Percentiles rank a stretch among this genome's conserved stretches.
Conservation (phyloP, 1,140 invertebrate genomes). For the Conopomorpha cramerella region DNA sequence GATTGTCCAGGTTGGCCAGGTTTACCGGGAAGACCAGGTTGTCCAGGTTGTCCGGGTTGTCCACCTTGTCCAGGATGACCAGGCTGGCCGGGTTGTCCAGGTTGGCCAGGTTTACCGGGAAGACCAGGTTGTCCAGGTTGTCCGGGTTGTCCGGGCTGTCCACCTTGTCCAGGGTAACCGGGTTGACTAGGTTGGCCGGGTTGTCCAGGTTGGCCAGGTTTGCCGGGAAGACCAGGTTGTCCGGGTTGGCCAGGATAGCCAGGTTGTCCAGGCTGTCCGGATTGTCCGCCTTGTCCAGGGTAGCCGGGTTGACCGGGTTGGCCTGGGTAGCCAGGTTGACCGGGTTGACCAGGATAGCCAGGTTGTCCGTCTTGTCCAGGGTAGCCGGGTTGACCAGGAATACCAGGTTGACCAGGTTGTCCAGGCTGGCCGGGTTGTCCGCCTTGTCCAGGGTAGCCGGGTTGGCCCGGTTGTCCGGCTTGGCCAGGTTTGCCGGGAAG, state of each 20-base stretch:
- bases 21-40: constrained; percentile 10
- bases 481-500: too few relatives aligned
- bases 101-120: constrained; percentile 7
- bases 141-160: constrained; percentile 2
- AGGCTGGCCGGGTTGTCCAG: constrained; percentile 7
- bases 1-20: constrained; percentile 8
- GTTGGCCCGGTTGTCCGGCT: constrained; percentile 5
- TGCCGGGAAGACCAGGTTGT: constrained; percentile 5
- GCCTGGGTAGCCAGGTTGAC: constrained; percentile 7
- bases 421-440: constrained; percentile 9
- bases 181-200: constrained; percentile 10
- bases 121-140: constrained; percentile 5
- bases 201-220: constrained; percentile 9
- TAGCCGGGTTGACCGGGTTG: constrained; percentile 6
- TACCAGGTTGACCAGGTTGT: constrained; percentile 9
- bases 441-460: constrained; percentile 7
- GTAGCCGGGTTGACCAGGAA: constrained; percentile 1
- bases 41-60: constrained; percentile 7
- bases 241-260: constrained; percentile 8
- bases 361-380: constrained; percentile 7
- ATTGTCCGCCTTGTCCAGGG: constrained; percentile 7
- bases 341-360: constrained; percentile 7
- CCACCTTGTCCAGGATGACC: constrained; percentile 7
- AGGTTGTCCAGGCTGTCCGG: constrained; percentile 10
- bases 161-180: constrained; percentile 7